A percentile compares a stretch with the other conserved stretches of the same genome.
Conservation (phyloP, 2,888 invertebrate genomes). For the Trichogramma dendrolimi region DNA sequence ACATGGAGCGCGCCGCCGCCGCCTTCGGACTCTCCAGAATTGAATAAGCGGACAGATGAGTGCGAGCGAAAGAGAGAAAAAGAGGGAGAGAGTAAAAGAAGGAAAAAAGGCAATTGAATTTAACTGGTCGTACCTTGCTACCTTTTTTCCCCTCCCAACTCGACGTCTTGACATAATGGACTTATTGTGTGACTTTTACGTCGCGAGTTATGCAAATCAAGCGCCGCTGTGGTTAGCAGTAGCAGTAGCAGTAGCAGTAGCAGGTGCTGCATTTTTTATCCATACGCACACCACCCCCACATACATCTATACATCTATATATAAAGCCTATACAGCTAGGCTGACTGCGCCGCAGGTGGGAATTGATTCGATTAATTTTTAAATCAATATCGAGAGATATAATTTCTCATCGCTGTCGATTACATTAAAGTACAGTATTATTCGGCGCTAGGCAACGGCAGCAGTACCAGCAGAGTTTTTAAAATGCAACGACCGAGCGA, state of each 20-base stretch:
- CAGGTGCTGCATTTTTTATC: slow-evolving; percentile 19
- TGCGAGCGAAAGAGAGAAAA: too few species aligned
- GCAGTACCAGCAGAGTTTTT: too few species aligned
- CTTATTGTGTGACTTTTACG: slow-evolving; percentile 27
- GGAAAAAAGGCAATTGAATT: slow-evolving; percentile 23
- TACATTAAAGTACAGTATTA: too few species aligned
- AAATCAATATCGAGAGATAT: slow-evolving; percentile 24
- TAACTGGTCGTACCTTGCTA: slow-evolving; percentile 12
- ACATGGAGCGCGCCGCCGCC: neutral
- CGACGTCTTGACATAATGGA: slow-evolving; percentile 23
- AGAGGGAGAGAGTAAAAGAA: too few species aligned
- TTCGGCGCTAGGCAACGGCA: too few species aligned
- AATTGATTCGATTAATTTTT: slow-evolving; percentile 18
- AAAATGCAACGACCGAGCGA: too few species aligned
- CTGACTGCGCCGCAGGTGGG: neutral
- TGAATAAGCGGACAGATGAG: slow-evolving; percentile 16
- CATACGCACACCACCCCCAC: too few species aligned
- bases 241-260: neutral
- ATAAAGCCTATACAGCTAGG: too few species aligned
- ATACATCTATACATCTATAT: too few species aligned
- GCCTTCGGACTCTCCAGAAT: slow-evolving; percentile 9
- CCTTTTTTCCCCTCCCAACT: slow-evolving; percentile 1
- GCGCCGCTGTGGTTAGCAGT: neutral
- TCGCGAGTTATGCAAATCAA: slow-evolving; percentile 26
- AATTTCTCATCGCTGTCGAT: too few species aligned